These are phyloP conservation scores for Balearica regulorum DNA, from an alignment of 2,797 vertebrate species.

Conservation along the genomic window DNA sequence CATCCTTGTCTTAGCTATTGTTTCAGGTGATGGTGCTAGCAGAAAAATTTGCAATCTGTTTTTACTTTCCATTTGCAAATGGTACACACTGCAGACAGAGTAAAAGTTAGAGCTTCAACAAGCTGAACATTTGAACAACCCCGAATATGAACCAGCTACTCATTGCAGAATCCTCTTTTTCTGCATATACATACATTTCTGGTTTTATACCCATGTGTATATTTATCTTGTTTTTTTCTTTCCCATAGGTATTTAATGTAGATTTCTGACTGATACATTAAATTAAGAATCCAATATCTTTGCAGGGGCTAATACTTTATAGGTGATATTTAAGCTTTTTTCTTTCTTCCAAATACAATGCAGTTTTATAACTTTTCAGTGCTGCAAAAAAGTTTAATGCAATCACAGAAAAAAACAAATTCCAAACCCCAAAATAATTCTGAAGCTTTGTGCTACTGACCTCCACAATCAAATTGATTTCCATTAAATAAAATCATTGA, in stretches of 20 bases:
- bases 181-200: neutral
- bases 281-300: neutral
- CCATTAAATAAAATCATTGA: neutral
- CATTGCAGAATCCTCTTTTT: neutral
- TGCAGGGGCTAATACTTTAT: neutral
- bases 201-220: neutral
- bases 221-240: neutral
- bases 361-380: neutral
- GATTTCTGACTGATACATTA: neutral
- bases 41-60: neutral
- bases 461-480: neutral
- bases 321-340: neutral
- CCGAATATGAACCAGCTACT: neutral
- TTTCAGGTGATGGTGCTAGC: neutral
- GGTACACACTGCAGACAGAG: neutral
- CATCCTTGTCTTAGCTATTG: neutral
- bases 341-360: neutral
- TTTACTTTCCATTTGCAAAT: neutral
- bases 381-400: neutral
- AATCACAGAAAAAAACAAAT: neutral
- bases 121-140: neutral
- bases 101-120: neutral
- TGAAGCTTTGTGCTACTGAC: neutral
- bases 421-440: neutral
- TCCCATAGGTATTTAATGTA: neutral